Evolutionary conservation across 2,797 vertebrate species (phyloP).

Genomic region (Sciaenops ocellatus): DNA sequence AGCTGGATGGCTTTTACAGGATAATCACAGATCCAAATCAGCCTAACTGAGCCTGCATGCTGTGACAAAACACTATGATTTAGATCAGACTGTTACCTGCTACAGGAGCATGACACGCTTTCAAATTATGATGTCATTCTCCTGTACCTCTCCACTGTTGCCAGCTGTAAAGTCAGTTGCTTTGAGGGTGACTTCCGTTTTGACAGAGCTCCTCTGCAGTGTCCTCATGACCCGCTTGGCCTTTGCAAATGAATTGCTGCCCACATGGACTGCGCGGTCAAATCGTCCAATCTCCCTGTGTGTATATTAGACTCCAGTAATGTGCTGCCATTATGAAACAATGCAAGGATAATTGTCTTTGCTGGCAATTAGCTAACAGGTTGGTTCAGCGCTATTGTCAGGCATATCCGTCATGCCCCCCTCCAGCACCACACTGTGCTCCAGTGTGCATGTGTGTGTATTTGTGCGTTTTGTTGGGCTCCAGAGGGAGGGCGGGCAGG

Average conservation of each 20-base stretch:
- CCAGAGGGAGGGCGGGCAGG: conserved; percentile 75
- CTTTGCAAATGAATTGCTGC: conserved; percentile 92
- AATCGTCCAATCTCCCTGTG: conserved; percentile 93
- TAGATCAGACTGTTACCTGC: conserved; percentile 1
- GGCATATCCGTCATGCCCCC: conserved; percentile 93
- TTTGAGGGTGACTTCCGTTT: conserved; percentile 86
- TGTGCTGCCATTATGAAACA: conserved; percentile 98
- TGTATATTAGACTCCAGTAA: conserved; percentile 96
- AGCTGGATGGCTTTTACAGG: conserved; percentile 21
- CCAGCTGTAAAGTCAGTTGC: conserved; percentile 28
- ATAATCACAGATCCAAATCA: conserved; percentile 23
- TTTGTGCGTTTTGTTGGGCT: conserved; percentile 71
- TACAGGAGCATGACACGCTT: not conserved
- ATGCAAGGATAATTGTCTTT: conserved; percentile 98
- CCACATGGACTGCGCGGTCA: conserved; percentile 89
- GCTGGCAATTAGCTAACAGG: conserved; percentile 98
- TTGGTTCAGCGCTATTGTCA: conserved; percentile 96
- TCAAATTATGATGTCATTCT: conserved; percentile 15
- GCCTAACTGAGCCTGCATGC: not conserved
- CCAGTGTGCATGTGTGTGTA: conserved; percentile 56
- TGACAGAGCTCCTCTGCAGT: conserved; percentile 83
- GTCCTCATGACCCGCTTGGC: conserved; percentile 88
- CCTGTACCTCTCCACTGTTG: conserved; percentile 10
- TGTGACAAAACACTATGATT: conserved; percentile 4
- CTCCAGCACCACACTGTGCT: conserved; percentile 78